Conservation (phyloP, 53 echinoderm and acorn worm species). For the Zoroaster sp. region DNA sequence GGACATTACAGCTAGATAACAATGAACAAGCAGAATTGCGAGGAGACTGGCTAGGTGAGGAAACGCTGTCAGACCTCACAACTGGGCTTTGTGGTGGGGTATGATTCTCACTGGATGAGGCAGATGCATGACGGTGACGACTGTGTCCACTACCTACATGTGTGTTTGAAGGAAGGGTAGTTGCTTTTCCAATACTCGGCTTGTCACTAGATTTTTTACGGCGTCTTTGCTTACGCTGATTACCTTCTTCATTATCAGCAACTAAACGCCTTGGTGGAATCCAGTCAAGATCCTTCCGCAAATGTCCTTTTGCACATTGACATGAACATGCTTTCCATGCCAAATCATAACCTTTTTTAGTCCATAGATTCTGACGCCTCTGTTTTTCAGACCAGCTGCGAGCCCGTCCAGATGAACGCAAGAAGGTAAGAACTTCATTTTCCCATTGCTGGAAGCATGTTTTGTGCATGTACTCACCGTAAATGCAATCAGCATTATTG, state of each 20-base stretch:
- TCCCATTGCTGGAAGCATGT: conserved; percentile 90
- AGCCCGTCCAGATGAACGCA: conserved; percentile 94
- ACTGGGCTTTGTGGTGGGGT: conserved; percentile 87
- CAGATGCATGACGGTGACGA: conserved; percentile 87
- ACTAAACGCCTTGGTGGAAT: conserved; percentile 73
- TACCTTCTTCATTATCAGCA: conserved; percentile 58
- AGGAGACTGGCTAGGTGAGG: conserved; percentile 49
- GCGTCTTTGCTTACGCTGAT: conserved; percentile 72
- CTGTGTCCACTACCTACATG: conserved; percentile 59
- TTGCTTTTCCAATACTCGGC: conserved; percentile 96
- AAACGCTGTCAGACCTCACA: conserved; percentile 24
- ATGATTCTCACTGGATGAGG: conserved; percentile 80
- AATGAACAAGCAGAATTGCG: not conserved
- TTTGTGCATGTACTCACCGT: conserved; percentile 92
- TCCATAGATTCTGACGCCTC: conserved; percentile 97
- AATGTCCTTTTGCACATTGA: conserved; percentile 90
- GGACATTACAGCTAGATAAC: not conserved
- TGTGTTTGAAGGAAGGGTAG: conserved; percentile 62
- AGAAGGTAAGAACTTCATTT: conserved; percentile 91
- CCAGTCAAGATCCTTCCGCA: conserved; percentile 99
- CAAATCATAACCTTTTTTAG: conserved; percentile 98
- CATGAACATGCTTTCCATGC: conserved; percentile 99
- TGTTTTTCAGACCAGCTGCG: conserved; percentile 99
- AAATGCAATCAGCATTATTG: conserved; percentile 89
- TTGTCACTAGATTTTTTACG: conserved; percentile 95